phyloP scores from a whole-genome alignment of 2,113 vertebrate species.

The Orthonyx spaldingii region DNA sequence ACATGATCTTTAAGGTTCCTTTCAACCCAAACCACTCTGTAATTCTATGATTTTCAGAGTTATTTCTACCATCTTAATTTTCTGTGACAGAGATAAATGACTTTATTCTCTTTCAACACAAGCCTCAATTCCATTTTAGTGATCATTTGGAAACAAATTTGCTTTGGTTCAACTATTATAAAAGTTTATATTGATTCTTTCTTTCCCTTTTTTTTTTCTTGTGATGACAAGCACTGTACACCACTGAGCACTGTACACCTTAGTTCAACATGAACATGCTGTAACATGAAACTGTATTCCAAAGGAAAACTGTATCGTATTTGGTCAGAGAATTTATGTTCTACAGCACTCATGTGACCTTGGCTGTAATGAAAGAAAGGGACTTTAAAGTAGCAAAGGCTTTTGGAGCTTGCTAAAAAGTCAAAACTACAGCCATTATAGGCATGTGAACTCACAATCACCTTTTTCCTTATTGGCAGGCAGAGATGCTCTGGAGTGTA shows the following conservation, averaged over 20 bases:
- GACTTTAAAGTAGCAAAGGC: neutral
- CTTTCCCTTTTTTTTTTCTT: neutral
- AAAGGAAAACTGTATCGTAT: neutral
- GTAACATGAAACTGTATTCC: neutral
- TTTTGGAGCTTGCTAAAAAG: conserved; percentile 29
- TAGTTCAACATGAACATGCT: neutral
- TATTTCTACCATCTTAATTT: neutral
- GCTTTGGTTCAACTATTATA: neutral
- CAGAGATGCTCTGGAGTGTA: conserved; percentile 27
- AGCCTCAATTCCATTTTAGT: neutral
- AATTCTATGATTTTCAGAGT: neutral
- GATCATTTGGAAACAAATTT: neutral
- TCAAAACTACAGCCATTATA: conserved; percentile 1
- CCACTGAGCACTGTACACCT: neutral
- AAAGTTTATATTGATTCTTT: neutral
- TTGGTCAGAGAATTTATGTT: conserved; percentile 6
- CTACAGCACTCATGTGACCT: neutral
- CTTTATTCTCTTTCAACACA: neutral
- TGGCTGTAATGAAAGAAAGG: neutral
- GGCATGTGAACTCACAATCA: conserved; percentile 36
- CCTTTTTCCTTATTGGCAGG: conserved; percentile 43
- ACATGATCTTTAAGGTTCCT: neutral
- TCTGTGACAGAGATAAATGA: neutral
- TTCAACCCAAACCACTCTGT: neutral
- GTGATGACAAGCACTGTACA: neutral